phyloP scores from a whole-genome alignment of 2,113 vertebrate species.

The Pollimyrus isidori region DNA sequence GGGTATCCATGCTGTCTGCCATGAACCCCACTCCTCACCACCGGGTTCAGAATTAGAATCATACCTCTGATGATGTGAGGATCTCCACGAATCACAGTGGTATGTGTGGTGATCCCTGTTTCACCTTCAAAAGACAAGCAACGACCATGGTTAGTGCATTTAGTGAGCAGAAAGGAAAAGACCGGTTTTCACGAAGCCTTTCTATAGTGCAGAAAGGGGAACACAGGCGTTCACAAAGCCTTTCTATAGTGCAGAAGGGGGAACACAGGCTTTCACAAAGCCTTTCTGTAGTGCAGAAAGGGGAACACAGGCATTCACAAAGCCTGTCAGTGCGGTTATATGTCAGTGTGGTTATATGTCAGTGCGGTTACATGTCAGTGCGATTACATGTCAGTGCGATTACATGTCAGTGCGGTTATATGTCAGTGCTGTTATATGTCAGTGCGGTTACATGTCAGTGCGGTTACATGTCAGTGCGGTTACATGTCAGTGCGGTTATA shows the following conservation, averaged over 20 bases:
- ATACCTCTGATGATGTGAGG: slow-evolving; percentile 57
- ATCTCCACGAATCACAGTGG: slow-evolving; percentile 53
- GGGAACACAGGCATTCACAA: too few species aligned
- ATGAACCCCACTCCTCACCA: not conserved
- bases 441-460: too few species aligned
- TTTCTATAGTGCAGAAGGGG: not conserved
- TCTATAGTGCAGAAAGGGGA: not conserved
- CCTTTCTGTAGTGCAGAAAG: too few species aligned
- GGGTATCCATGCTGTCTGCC: not conserved
- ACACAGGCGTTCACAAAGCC: not conserved
- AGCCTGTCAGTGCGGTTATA: not conserved
- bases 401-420: too few species aligned
- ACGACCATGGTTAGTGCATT: slow-evolving; percentile 45
- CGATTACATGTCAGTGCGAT: too few species aligned
- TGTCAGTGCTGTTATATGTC: too few species aligned
- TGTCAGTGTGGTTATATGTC: not conserved
- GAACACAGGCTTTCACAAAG: not conserved
- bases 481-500: too few species aligned
- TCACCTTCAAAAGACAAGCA: slow-evolving; percentile 49
- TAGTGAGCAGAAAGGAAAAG: slow-evolving; percentile 28
- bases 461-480: too few species aligned
- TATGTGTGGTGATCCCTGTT: slow-evolving; percentile 45
- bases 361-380: too few species aligned
- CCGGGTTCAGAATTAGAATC: not conserved
- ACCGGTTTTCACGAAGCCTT: too few species aligned